phyloP scores from a whole-genome alignment of 2,888 invertebrate species.

The Hedya salicella region DNA sequence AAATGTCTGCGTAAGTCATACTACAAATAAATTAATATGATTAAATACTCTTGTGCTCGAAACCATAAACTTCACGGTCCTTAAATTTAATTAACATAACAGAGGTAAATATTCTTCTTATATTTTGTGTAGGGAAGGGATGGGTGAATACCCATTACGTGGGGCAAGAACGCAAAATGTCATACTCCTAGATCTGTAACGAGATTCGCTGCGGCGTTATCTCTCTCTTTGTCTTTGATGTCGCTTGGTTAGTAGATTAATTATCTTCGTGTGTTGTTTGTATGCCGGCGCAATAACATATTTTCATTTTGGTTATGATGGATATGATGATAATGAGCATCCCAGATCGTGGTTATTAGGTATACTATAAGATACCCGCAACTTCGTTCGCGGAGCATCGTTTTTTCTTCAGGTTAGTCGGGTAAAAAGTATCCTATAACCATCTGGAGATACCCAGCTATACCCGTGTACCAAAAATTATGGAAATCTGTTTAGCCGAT shows the following conservation, averaged over 20 bases:
- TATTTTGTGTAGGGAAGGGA: not conserved
- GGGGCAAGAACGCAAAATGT: conserved; percentile 40
- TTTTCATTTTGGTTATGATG: not conserved
- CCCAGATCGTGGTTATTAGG: conserved; percentile 1
- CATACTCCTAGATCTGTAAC: conserved; percentile 44
- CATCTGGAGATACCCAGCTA: no score
- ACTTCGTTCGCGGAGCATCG: no score
- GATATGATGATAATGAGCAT: not conserved
- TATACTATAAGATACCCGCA: no score
- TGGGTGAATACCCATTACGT: conserved; percentile 12
- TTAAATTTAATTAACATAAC: conserved; percentile 2
- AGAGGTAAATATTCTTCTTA: conserved; percentile 1
- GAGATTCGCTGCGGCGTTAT: conserved; percentile 43
- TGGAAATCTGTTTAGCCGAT: no score
- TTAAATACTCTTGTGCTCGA: no score
- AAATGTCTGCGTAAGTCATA: no score
- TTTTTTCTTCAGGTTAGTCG: no score
- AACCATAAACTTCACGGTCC: not conserved
- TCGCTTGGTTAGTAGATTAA: conserved; percentile 27
- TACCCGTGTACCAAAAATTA: no score
- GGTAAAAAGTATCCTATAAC: no score
- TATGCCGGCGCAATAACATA: conserved; percentile 11
- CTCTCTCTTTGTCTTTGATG: conserved; percentile 48
- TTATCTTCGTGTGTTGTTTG: conserved; percentile 26
- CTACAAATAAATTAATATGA: no score